Evolutionary conservation across 2,888 invertebrate genomes (phyloP).

Genomic region (Actias luna): DNA sequence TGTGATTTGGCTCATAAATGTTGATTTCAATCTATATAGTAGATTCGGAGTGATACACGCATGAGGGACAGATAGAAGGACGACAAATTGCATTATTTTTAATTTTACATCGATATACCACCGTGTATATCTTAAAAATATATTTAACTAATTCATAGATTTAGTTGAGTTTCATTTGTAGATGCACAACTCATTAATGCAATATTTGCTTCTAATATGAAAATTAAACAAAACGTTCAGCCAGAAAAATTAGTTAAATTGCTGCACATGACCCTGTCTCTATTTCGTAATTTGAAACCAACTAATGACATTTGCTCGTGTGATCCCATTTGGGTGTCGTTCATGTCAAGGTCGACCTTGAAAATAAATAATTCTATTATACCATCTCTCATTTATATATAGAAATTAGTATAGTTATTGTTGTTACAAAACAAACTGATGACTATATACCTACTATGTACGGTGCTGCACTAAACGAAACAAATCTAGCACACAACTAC

Average conservation of each 20-base stretch:
- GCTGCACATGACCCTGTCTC: not conserved
- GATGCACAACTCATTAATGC: no score
- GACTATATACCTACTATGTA: not conserved
- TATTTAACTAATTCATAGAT: no score
- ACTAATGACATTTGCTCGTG: not conserved
- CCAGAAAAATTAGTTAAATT: not conserved
- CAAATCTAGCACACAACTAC: not conserved
- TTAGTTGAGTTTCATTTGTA: no score
- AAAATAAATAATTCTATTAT: not conserved
- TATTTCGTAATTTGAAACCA: not conserved
- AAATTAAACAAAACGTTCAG: not conserved
- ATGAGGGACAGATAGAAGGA: no score
- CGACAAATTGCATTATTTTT: no score
- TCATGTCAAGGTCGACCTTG: not conserved
- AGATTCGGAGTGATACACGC: no score
- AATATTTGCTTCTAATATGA: not conserved
- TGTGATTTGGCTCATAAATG: no score
- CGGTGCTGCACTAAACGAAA: slow-evolving; percentile 9
- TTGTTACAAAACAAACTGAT: not conserved
- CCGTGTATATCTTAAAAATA: no score
- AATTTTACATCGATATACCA: no score
- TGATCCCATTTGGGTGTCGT: not conserved
- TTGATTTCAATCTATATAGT: no score
- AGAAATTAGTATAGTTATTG: not conserved
- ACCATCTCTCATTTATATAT: not conserved